Base-by-base conservation (phyloP, 2,113 vertebrate genomes). In the Salvelinus namaycush region DNA sequence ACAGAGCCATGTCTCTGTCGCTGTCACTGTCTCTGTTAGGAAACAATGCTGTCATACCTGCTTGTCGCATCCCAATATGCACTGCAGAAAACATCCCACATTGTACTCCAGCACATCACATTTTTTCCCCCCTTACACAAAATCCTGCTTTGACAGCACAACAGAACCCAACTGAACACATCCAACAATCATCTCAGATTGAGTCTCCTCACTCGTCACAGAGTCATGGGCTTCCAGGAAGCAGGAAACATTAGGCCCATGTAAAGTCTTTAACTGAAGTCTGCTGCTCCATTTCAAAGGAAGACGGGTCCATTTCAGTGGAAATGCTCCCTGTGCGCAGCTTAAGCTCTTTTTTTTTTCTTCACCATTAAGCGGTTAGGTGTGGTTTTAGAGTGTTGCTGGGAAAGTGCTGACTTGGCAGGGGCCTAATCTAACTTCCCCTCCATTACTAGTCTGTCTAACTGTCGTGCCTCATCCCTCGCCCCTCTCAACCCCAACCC, bases 321-420 rank as follows among this genome's bases (percentile, higher is more conserved):
- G 44, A 74, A 8, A 65, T 67, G 57, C 72, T 80, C 24, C 62
- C 71, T 39, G n/a, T 64, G 22, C 73, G 72, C 70, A 77, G 77
- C 74, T 77, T 81, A 26, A 80, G 70, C 54, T 80, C 82, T 86
- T 83, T 89, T n/a, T n/a, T n/a, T n/a, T n/a, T n/a, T n/a, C n/a
- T 75, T 88, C 84, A 90, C 87, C 87, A 92, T 93, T 89, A 90
- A 83, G 85, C 24, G 4, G 69, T 64, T 74, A 93, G 89, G 89
- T 90, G 86, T 86, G 88, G 88, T 81, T 90, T 92, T 84, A 89
- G 80, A 90, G 91, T 91, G 89, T 81, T 84, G 77, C 86, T 88
- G 91, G 91, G 81, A 81, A 90, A 93, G 85, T 91, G 89, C 91
- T 89, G 87, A 91, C 82, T 84, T 89, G 80, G 39, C 7, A 39